Evolutionary conservation across 2,888 invertebrate genomes (phyloP), one percentile per base, ranked within the genome.

Genomic region (Drosophila ochracea): DNA sequence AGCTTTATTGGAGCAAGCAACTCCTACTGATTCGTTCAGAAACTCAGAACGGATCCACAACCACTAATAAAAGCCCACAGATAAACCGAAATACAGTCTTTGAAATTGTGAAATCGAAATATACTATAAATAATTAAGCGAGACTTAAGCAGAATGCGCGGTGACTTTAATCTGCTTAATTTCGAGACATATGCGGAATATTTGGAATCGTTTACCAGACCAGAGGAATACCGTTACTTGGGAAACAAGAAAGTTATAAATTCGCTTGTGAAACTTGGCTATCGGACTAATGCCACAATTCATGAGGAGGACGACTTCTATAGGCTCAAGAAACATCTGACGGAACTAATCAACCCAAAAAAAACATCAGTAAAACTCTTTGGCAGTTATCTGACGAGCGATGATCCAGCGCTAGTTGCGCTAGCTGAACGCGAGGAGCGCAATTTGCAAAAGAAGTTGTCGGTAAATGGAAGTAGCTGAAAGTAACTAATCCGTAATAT

Each of bases 221-320:
- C 95, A 4, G 94, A 95, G 72, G 98, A 98, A 93, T 93, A 97
- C n/a, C 95, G 95, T 76, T 97, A 96, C 90, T 93, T 98, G 54
- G 95, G 96, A 87, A 97, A 96, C 92, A 95, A 96, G 61, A 94
- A 94, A 28, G 94, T 95, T 37, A 95, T 97, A 0, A 94, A 97
- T 61, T 95, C 95, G 83, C 94, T 98, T 41, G 97, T 97, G 7
- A 96, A 96, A 85, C 94, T 97, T 68, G 97, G 97, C 58, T 97
- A 97, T 92, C 95, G 97, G 4, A 90, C 91, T 0, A 74, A 95
- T 2, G 55, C 59, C 0, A 53, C 53, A 3, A 43, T 88, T 7
- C 92, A 96, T 61, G 93, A 94, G 21, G 94, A 95, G 76, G 94
- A 94, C 62, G 94, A 95, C 62, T 97, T 96, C 91, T 94, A 95